A percentile compares a stretch with the other conserved stretches of the same genome.
These are phyloP conservation scores for Paguma larvata DNA, from an alignment of 2,797 vertebrate genomes.

Conservation along the genomic window DNA sequence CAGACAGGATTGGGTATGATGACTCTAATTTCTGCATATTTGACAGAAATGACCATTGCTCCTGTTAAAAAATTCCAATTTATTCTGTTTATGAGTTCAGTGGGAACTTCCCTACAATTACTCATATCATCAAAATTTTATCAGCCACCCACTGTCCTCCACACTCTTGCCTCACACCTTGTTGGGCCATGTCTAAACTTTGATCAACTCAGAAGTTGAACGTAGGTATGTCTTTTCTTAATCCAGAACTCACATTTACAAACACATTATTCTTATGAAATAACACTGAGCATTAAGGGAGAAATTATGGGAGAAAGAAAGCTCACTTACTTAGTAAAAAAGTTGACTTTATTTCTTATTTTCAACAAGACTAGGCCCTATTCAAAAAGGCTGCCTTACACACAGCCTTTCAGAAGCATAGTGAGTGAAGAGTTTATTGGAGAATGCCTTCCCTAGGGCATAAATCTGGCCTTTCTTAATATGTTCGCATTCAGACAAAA, in stretches of 20 bases:
- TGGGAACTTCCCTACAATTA: not conserved
- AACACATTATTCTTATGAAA: constrained; percentile 19
- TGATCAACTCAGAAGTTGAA: not conserved
- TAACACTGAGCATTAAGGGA: not conserved
- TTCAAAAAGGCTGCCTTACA: not conserved
- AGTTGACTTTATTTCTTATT: not conserved
- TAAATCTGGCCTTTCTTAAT: not conserved
- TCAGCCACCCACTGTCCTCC: not conserved
- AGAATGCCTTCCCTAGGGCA: accelerated
- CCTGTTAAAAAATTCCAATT: not conserved
- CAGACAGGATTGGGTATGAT: not conserved
- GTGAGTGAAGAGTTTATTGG: not conserved
- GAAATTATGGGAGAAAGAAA: not conserved
- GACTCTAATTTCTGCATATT: not conserved
- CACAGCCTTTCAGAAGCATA: not conserved
- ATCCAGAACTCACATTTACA: not conserved
- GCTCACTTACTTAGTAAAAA: not conserved
- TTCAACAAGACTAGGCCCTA: not conserved
- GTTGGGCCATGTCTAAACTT: not conserved
- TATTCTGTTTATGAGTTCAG: not conserved
- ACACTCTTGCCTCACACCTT: not conserved
- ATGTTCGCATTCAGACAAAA: not conserved
- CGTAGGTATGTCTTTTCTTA: not conserved
- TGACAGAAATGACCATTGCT: not conserved
- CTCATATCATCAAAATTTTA: not conserved